Evolutionary conservation across 2,888 invertebrate species (phyloP), one percentile per base, ranked within the genome.

Genomic region (Drosophila cyrtoloma): DNA sequence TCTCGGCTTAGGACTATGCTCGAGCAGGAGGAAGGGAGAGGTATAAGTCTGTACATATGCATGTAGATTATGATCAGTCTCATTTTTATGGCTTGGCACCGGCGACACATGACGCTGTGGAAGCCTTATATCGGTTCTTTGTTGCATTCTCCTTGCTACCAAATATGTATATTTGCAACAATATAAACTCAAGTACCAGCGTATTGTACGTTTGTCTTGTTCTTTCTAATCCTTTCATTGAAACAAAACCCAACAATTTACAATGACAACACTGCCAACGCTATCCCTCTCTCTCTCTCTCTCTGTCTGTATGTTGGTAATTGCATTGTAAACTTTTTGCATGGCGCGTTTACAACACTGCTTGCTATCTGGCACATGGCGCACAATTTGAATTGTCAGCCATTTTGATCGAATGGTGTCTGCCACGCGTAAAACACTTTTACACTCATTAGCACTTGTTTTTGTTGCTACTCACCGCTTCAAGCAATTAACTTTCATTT

Each of bases 111-210:
- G 70, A 65, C 62, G 70, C 50, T 66, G 22, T 35, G 63, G 55
- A 50, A 56, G 63, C 75, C 73, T 55, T 71, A 58, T 69, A 55
- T 44, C 64, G 59, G 33, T 28, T 70, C 77, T 76, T 88, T 85
- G 78, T 84, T 79, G 70, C 77, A 82, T 85, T 85, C 73, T 83
- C 32, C 61, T 73, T 44, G 59, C 80, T 61, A 81, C 64, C 77
- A 77, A 79, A 84, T 83, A 84, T 84, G 86, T 89, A 82, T 84
- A 90, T 89, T 92, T 86, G 84, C 85, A 82, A 88, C 89, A 86
- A 91, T 90, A 85, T 79, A 87, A 89, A 76, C 83, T 91, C 91
- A 91, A 91, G 91, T 91, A 81, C 81, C 79, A 62, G 65, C 58
- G 51, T 83, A 81, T 86, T 90, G 82, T 81, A 75, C 70, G 71